Conservation (phyloP, 2,113 vertebrate species). For the Toxotes chatareus region DNA sequence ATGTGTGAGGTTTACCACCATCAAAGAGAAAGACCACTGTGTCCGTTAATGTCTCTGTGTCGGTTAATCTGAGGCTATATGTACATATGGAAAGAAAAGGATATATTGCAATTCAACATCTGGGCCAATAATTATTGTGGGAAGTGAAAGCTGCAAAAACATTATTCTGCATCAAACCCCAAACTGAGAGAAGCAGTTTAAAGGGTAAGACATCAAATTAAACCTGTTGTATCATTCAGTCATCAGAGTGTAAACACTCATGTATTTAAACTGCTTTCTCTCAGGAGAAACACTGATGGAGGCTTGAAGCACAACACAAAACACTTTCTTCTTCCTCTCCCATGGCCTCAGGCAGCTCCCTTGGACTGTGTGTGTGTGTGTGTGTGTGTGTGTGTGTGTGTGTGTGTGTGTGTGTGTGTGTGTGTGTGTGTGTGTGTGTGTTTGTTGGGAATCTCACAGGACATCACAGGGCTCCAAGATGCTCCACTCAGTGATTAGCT, state of each 20-base stretch:
- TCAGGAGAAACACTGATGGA: constrained; percentile 16
- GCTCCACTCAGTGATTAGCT: constrained; percentile 59
- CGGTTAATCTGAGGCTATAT: neutral
- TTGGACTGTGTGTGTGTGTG: constrained; percentile 9
- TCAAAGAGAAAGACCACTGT: neutral
- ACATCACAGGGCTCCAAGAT: constrained; percentile 56
- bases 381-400: neutral
- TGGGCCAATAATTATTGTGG: no score
- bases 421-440: no score
- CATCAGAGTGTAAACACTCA: constrained; percentile 25
- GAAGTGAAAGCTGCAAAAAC: neutral
- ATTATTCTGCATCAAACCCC: neutral
- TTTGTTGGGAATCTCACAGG: constrained; percentile 47
- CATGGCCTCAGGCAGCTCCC: constrained; percentile 28
- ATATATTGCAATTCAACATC: neutral
- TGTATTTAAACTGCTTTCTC: constrained; percentile 34
- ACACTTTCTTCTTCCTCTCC: constrained; percentile 24
- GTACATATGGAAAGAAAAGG: neutral
- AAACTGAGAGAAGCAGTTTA: constrained; percentile 1
- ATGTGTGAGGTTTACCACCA: neutral
- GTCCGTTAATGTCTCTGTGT: neutral
- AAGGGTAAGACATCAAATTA: constrained; percentile 19
- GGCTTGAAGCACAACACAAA: constrained; percentile 38
- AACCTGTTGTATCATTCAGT: constrained; percentile 8
- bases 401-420: no score